Conservation (phyloP, 2,888 invertebrate species). For the Cremastobaeus sp. region DNA sequence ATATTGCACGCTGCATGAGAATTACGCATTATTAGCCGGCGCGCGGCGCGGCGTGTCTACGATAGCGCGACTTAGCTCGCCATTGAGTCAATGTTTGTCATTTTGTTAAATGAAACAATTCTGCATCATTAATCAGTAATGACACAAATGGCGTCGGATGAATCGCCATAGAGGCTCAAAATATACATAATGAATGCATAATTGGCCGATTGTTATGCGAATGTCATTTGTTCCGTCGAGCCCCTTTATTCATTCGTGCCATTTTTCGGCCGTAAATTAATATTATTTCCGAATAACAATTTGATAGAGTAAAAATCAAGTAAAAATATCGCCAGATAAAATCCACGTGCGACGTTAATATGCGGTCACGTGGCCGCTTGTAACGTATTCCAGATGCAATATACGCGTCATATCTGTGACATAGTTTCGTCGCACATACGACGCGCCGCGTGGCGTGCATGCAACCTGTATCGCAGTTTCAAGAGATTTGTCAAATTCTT, state of each 20-base stretch:
- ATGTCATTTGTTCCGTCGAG: conserved; percentile 6
- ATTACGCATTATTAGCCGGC: no score
- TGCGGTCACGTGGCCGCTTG: conserved; percentile 7
- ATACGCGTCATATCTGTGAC: conserved; percentile 33
- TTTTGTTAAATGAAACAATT: conserved; percentile 10
- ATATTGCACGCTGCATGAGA: no score
- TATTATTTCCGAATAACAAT: conserved; percentile 7
- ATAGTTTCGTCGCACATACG: conserved; percentile 27
- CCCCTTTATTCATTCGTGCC: neutral
- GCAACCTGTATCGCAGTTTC: conserved; percentile 25
- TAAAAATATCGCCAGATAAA: conserved; percentile 25
- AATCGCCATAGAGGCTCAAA: conserved; percentile 2
- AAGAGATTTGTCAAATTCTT: conserved; percentile 31
- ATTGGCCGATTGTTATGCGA: neutral
- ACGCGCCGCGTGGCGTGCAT: conserved; percentile 24
- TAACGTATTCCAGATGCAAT: conserved; percentile 22
- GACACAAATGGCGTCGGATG: conserved; percentile 7
- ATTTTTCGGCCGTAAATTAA: neutral
- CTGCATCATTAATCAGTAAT: conserved; percentile 10
- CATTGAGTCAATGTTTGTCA: no score
- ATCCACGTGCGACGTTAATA: conserved; percentile 26
- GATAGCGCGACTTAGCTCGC: no score
- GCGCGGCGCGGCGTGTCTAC: no score
- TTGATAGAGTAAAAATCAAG: conserved; percentile 1
- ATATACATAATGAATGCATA: conserved; percentile 7